Conservation (phyloP, 2,888 invertebrate species). For the Dusona sp. region DNA sequence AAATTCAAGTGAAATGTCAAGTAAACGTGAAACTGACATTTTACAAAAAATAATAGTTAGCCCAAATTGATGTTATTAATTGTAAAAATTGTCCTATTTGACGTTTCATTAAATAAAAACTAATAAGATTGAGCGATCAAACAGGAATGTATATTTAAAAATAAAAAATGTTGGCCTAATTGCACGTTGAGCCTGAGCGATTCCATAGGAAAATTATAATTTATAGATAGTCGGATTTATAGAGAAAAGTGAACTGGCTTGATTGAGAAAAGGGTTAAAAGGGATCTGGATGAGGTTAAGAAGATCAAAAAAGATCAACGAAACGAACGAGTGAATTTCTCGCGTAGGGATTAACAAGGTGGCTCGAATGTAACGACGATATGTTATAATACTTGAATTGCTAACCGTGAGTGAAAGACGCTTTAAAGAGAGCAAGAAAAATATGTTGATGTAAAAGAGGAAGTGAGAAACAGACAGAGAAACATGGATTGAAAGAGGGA, state of each 20-base stretch:
- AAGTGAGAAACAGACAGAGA: conserved; percentile 47
- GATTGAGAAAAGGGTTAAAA: conserved; percentile 22
- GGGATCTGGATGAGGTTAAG: background rate
- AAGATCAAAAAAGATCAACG: conserved; percentile 17
- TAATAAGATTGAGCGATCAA: background rate
- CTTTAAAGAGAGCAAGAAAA: background rate
- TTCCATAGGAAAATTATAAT: conserved; percentile 44
- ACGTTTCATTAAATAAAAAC: background rate
- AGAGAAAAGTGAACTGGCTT: conserved; percentile 71
- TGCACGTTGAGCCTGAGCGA: conserved; percentile 10
- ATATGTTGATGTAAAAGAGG: background rate
- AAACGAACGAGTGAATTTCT: conserved; percentile 43
- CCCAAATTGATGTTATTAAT: background rate
- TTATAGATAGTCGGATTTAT: conserved; percentile 69
- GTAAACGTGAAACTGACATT: background rate
- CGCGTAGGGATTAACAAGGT: conserved; percentile 34
- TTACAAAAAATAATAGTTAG: background rate
- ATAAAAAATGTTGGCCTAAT: background rate
- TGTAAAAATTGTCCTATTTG: background rate
- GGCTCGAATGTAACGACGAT: conserved; percentile 59
- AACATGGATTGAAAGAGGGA: background rate
- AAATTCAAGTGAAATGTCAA: background rate
- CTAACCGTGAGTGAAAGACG: conserved; percentile 69
- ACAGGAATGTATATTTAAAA: background rate
- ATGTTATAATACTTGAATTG: conserved; percentile 67